Evolutionary conservation across 2,113 vertebrate genomes (phyloP), one percentile per base, ranked within the genome.

Genomic region (Puntigrus tetrazona): DNA sequence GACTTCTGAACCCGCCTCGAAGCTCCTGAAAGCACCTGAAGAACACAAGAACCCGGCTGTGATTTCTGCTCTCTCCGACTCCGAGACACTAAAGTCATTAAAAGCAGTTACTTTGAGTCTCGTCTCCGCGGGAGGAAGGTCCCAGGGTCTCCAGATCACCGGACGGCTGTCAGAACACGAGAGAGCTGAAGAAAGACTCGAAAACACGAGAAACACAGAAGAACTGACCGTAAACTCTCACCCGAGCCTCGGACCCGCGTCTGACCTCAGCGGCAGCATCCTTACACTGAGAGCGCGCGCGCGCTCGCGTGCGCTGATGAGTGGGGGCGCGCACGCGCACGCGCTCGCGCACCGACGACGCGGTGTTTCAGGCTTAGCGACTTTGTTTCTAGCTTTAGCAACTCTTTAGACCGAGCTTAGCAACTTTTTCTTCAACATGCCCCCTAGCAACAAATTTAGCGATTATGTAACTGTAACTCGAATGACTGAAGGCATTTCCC

Each of bases 71-170:
- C 47, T 18, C 6, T 18, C 47, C 4, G 47, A 55, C 50, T 55
- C 52, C 8, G 6, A 65, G 14, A 6, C 5, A 18, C 50, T 8
- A 7, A 8, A 55, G 50, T 55, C 18, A 55, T 22, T 52, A 2
- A n/a, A 57, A 3, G 1, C 31, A 47, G 52, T 86, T 84, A 91
- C 90, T 75, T 87, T 89, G 67, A 9, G 38, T 1, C 47, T 75
- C 31, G 43, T 47, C n/a, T 89, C 83, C 86, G 57, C 77, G n/a
- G 67, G 1, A 45, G 82, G 65, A 25, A 38, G 57, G 36, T 81
- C 81, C 90, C 90, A 91, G 1, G 90, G 90, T 87, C 90, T 87
- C 90, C 90, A 91, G 3, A 91, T 82, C 25, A 41, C 72, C 1
- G 86, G 63, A 74, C 50, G 85, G 20, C 90, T 91, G 16, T n/a